Base-by-base conservation (phyloP, 92 coral and sea anemone species). In the Umimayanthus kanabou region DNA sequence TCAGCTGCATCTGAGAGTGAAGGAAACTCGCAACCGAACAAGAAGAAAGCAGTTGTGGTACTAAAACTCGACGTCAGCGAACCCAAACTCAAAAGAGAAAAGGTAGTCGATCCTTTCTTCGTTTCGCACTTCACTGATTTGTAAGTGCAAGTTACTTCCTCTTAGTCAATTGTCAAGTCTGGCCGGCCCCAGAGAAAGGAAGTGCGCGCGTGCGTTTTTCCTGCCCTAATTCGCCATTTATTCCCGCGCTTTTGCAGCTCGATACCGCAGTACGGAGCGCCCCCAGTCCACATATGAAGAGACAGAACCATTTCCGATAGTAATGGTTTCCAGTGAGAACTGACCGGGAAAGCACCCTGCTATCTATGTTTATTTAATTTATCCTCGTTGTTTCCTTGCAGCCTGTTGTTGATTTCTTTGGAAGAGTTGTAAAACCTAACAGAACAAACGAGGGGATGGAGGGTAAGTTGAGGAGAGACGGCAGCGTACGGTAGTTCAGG, bases 341-440 rank as follows among this genome's bases (percentile, higher is more conserved):
- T 43, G 49, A 47, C 50, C 50, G 10, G 50, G 50, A 6, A 47
- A 47, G 50, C 50, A 47, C 9, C 50, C 66, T 39, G 16, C 28
- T 20, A 28, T 57, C 43, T 28, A 53, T 64, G 20, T 37, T 64
- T 37, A 9, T 45, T 25, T 45, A 22, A 0, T 58, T 8, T 45
- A 25, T 33, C 57, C 29, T 71, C 30, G 20, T 83, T 23, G n/a
- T 26, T 82, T 89, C 20, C 50, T 75, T 77, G 37, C 87, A 96
- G 98, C 98, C 94, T 25, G 96, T 92, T 9, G 87, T 93, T 89
- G 99, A 97, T 80, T 97, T 97, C 85, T 97, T 97, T 93, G 99
- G 99, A 39, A 91, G 96, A 47, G 94, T 95, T 29, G 78, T 97
- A 13, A 88, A 92, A 80, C 85, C 88, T 28, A 91, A 95, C 66